A percentile compares a stretch with the other conserved stretches of the same genome.
These are phyloP conservation scores for Diplogasteroides magnus DNA, from an alignment of 1,140 invertebrate species.

Conservation along the genomic window DNA sequence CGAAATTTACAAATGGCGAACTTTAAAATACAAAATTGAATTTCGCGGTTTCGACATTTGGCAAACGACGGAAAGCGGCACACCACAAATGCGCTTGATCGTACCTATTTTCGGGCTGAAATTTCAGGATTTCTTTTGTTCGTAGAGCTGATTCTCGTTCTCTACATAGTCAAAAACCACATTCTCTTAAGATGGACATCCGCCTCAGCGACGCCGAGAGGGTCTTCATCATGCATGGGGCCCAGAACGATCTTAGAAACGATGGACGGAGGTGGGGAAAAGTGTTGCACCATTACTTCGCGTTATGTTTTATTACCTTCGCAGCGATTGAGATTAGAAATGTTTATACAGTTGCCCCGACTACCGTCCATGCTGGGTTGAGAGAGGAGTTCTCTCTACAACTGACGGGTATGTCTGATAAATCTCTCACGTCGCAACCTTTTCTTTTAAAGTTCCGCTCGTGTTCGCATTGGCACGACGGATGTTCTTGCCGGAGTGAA, in stretches of 20 bases:
- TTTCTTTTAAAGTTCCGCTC: too few species aligned
- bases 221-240: conserved; percentile 27
- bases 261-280: conserved; percentile 24
- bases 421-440: too few species aligned
- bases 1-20: too few species aligned
- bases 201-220: conserved; percentile 27
- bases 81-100: too few species aligned
- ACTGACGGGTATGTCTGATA: too few species aligned
- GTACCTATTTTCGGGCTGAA: neutral
- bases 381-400: conserved; percentile 25
- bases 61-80: too few species aligned
- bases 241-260: conserved; percentile 15
- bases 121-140: conserved; percentile 5
- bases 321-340: neutral
- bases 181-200: conserved; percentile 10
- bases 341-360: conserved; percentile 21
- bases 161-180: neutral
- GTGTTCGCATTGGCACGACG: conserved; percentile 22
- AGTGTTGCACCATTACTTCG: too few species aligned
- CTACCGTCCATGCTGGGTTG: conserved; percentile 21
- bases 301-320: conserved; percentile 14
- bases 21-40: too few species aligned
- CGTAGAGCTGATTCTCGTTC: conserved; percentile 2
- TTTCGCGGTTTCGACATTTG: too few species aligned
- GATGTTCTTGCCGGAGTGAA: conserved; percentile 21